These are phyloP conservation scores for Isichthys henryi DNA, from an alignment of 2,113 vertebrate genomes.

Conservation along the genomic window DNA sequence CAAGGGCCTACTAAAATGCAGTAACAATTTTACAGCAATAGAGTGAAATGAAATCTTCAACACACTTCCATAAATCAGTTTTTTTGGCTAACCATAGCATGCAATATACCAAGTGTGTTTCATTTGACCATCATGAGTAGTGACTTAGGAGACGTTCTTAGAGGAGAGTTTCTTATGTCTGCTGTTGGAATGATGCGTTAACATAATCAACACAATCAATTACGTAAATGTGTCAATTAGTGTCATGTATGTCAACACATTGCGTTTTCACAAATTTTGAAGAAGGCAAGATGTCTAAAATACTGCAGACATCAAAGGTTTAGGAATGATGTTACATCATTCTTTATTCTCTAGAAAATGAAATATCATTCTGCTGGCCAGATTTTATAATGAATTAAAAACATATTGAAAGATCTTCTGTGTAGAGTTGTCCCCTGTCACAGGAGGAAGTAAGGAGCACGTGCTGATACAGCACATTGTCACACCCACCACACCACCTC, in stretches of 20 bases:
- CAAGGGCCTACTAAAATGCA: not conserved
- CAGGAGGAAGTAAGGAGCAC: no score
- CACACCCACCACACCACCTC: no score
- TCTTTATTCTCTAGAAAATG: not conserved
- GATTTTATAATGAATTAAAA: no score
- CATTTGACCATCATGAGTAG: not conserved
- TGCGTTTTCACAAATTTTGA: not conserved
- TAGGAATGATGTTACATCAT: not conserved
- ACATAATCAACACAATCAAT: not conserved
- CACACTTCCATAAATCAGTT: not conserved
- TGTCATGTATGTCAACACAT: not conserved
- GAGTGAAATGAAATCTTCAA: not conserved
- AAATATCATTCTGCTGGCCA: no score
- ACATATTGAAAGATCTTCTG: no score
- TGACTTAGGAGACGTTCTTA: not conserved
- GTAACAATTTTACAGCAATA: not conserved
- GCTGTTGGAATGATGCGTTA: not conserved
- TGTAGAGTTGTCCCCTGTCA: no score
- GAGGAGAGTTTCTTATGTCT: not conserved
- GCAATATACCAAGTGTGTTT: not conserved
- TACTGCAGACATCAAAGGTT: not conserved
- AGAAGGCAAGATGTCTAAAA: not conserved
- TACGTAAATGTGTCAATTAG: not conserved
- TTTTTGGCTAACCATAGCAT: not conserved
- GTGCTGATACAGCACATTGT: no score